Evolutionary conservation across 2,888 invertebrate genomes (phyloP).

Genomic region (Isoperla grammatica): DNA sequence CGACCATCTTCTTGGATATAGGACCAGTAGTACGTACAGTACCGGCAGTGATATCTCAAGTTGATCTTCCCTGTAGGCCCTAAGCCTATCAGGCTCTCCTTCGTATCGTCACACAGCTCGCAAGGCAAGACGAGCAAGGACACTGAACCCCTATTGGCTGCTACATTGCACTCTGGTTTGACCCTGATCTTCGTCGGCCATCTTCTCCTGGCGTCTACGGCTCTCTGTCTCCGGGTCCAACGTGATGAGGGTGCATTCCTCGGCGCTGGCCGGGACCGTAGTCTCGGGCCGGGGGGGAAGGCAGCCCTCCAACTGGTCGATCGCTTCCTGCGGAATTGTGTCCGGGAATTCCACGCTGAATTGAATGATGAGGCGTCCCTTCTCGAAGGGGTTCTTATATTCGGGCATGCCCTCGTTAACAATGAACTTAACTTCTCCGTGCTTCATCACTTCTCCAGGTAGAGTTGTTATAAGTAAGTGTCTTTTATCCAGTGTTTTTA

Average conservation of each 20-base stretch:
- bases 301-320: slow-evolving; percentile 70
- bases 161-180: slow-evolving; percentile 73
- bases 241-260: background rate
- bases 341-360: slow-evolving; percentile 86
- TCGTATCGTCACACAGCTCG: too few relatives aligned
- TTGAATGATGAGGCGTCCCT: slow-evolving; percentile 79
- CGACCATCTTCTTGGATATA: too few relatives aligned
- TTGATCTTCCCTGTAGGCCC: too few relatives aligned
- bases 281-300: slow-evolving; percentile 57
- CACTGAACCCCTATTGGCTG: slow-evolving; percentile 51
- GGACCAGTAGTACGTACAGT: too few relatives aligned
- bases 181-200: slow-evolving; percentile 44
- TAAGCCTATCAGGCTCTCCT: too few relatives aligned
- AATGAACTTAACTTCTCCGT: slow-evolving; percentile 3
- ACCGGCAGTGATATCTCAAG: too few relatives aligned
- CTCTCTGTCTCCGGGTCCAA: too few relatives aligned
- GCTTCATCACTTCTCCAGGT: background rate
- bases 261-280: background rate
- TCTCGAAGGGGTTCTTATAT: background rate
- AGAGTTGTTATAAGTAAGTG: background rate
- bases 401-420: slow-evolving; percentile 6
- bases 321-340: slow-evolving; percentile 61
- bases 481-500: background rate
- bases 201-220: too few relatives aligned
- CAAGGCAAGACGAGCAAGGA: too few relatives aligned